Conservation (phyloP, 2,797 vertebrate genomes). For the Gadopsis bispinosus region DNA sequence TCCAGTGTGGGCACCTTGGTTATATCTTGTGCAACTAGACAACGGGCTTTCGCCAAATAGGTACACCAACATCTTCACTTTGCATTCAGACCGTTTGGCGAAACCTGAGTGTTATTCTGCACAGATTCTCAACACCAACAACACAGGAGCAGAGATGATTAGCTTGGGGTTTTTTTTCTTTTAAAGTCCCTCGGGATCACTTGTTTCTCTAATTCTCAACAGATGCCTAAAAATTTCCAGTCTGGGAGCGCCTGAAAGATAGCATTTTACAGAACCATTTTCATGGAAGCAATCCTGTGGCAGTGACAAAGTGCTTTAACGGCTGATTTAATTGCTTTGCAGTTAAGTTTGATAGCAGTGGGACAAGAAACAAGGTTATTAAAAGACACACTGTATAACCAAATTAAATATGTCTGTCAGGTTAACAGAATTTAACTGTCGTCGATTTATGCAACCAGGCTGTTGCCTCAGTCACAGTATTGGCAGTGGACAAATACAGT, state of each 20-base stretch:
- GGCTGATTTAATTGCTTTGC: background rate
- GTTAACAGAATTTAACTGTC: conserved; percentile 25
- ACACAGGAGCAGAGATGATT: background rate
- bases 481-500: conserved; percentile 36
- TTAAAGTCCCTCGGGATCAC: background rate
- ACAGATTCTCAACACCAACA: conserved; percentile 1
- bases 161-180: background rate
- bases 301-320: background rate
- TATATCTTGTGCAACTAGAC: conserved; percentile 60
- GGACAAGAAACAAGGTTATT: background rate
- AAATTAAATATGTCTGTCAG: background rate
- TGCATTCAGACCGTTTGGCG: conserved; percentile 1
- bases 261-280: background rate
- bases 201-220: background rate
- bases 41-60: conserved; percentile 31
- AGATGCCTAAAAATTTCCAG: no score
- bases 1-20: conserved; percentile 50
- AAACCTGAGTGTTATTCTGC: conserved; percentile 11
- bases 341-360: background rate
- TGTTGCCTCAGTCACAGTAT: conserved; percentile 48
- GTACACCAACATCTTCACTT: background rate
- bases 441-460: conserved; percentile 69
- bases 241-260: background rate
- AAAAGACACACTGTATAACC: background rate
- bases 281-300: background rate